Base-by-base conservation (phyloP, 2,113 vertebrate genomes). In the Chunga burmeisteri region DNA sequence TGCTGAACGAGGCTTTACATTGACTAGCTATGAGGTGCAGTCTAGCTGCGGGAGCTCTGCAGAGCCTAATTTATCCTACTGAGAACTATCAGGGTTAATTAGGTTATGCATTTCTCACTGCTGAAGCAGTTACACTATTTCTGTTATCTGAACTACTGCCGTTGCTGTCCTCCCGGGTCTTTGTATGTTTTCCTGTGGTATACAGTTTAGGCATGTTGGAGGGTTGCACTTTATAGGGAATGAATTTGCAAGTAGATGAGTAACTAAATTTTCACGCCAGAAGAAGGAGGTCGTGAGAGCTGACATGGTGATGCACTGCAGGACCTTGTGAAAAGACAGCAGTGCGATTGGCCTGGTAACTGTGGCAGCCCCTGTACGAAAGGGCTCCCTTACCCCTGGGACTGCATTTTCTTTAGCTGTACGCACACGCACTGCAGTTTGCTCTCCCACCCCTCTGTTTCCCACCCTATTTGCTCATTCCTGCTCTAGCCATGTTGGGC, bases 401-500 rank as follows among this genome's bases (percentile, higher is more conserved):
- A 7, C 1, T 56, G 25, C 10, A 3, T 44, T 36, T 86, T 42
- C 59, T 74, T 72, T 30, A 15, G 36, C 14, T 56, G 9, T 44
- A 36, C 2, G 0, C 22, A 21, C 49, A 22, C 0, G 5, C 19
- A 1, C 36, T 14, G 16, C 20, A 20, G 3, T 61, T 95, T 47
- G 58, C 47, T 59, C 29, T 94, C 68, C 27, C 58, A 40, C 15
- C 27, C 26, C 18, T 55, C 8, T 25, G 32, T 29, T n/a, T n/a
- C 42, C 38, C 42, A 21, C 27, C 7, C 16, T 21, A 0, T 29
- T 82, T 44, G 42, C 53, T 81, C 50, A 23, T 32, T 75, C 38
- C 12, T 63, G 18, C 7, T 7, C 26, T 38, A 36, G 16, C 27
- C 17, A 1, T 22, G 10, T 29, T 47, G 11, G 2, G 3, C 11